Percentiles rank a stretch among this genome's conserved stretches.
Evolutionary conservation across 2,113 vertebrate species (phyloP).

Genomic region (Chaetodon auriga): DNA sequence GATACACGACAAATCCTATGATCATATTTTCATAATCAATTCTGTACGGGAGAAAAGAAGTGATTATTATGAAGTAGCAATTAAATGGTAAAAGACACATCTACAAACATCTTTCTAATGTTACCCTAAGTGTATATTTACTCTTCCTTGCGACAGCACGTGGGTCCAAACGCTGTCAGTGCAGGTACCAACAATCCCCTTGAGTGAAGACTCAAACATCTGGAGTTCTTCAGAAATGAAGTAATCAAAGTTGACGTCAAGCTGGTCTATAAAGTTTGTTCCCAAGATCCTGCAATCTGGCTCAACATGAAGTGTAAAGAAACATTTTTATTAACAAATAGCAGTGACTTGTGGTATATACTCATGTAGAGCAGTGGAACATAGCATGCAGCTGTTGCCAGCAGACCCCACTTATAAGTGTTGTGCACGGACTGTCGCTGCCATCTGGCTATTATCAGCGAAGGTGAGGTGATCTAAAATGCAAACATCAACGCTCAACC

Average conservation of each 20-base stretch:
- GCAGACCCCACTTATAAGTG: slow-evolving; percentile 73
- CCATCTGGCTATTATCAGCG: slow-evolving; percentile 73
- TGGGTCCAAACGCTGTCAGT: slow-evolving; percentile 74
- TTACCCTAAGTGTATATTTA: not conserved
- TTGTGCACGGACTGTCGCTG: slow-evolving; percentile 60
- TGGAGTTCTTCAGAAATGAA: slow-evolving; percentile 83
- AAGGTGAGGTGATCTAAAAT: slow-evolving; percentile 64
- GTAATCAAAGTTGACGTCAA: slow-evolving; percentile 81
- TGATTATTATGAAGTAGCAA: not conserved
- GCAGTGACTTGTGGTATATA: slow-evolving; percentile 51
- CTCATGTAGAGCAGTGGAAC: slow-evolving; percentile 67
- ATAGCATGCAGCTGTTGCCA: slow-evolving; percentile 73
- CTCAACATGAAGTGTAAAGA: slow-evolving; percentile 48
- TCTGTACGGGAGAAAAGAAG: not conserved
- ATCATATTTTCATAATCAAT: not conserved
- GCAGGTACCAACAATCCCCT: slow-evolving; percentile 54
- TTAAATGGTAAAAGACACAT: not conserved
- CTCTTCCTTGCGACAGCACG: slow-evolving; percentile 52
- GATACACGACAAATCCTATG: not conserved
- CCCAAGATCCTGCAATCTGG: slow-evolving; percentile 70
- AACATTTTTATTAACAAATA: slow-evolving; percentile 72
- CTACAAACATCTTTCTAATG: slow-evolving; percentile 2
- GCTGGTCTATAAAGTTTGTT: slow-evolving; percentile 77
- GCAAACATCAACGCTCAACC: slow-evolving; percentile 34
- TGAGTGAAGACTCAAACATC: slow-evolving; percentile 76